Evolutionary conservation across 2,113 vertebrate species (phyloP).

Genomic region (Sylvietta virens): DNA sequence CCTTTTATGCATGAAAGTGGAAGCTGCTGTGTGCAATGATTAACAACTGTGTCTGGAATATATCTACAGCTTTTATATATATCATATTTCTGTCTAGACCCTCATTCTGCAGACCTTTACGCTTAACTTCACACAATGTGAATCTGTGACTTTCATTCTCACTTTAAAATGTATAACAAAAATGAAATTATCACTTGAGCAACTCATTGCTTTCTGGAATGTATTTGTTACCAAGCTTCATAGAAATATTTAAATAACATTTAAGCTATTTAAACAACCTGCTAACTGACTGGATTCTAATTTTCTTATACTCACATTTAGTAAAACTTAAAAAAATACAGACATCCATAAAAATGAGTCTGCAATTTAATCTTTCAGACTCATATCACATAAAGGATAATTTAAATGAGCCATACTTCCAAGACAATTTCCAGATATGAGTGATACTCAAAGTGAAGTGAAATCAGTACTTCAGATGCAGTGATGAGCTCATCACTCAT

Average conservation of each 20-base stretch:
- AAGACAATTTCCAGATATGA: not conserved
- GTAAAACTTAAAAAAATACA: not conserved
- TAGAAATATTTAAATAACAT: not conserved
- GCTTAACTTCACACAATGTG: not conserved
- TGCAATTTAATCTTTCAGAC: not conserved
- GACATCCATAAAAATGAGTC: not conserved
- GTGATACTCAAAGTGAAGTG: not conserved
- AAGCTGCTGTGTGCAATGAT: not conserved
- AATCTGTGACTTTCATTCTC: not conserved
- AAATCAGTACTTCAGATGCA: not conserved
- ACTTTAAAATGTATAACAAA: not conserved
- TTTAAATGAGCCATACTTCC: not conserved
- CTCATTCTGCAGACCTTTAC: slow-evolving; percentile 13
- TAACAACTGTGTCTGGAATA: not conserved
- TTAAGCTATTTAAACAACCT: not conserved
- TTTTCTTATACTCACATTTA: not conserved
- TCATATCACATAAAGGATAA: not conserved
- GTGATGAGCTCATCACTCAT: not conserved
- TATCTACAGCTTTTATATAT: not conserved
- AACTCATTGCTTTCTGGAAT: not conserved
- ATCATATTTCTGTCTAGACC: not conserved
- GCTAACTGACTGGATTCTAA: not conserved
- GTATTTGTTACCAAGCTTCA: not conserved
- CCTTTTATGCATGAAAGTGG: not conserved
- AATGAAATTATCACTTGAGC: slow-evolving; percentile 10